Evolutionary conservation across 2,113 vertebrate genomes (phyloP), one percentile per base, ranked within the genome.

Genomic region (Pteruthius melanotis): DNA sequence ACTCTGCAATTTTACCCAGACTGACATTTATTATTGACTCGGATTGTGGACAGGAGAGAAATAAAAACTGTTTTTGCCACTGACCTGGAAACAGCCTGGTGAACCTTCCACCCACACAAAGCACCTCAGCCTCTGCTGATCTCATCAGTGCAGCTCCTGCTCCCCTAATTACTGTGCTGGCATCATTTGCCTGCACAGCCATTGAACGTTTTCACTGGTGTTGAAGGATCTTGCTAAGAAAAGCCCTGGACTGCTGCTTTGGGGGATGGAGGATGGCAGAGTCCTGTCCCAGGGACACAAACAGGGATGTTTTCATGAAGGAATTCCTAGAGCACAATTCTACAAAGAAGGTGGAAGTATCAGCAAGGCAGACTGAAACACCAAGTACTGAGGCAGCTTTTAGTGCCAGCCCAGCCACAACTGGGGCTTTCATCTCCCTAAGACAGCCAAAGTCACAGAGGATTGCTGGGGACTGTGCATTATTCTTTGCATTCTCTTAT

Each of bases 11-110:
- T 81, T 91, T 68, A 92, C 37, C 37, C 72, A 90, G 92, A 89
- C 30, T 88, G 44, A 79, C 83, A 53, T 95, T 95, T 93, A 94
- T 94, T 92, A 74, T 22, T 60, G 83, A 74, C 45, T 66, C 18
- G 14, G 65, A 64, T 77, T 94, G 83, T 59, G 44, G 44, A 89
- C 54, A 90, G 56, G n/a, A 94, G 42, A 95, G 71, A 95, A 95
- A 87, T 63, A 24, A 78, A 90, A 92, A 52, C 52, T 77, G 53
- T 7, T 95, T 78, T 66, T 81, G 52, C 49, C 47, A 80, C 77
- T 89, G 90, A 87, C 61, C 50, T 90, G 63, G 80, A 76, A 94
- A 70, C 18, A 90, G 61, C 80, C 64, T 37, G 11, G 37, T 90
- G 83, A 95, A 53, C 71, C 69, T 81, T 47, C 79, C 82, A 77